These are phyloP conservation scores for Ardeotis arabs DNA, from an alignment of 2,113 vertebrate genomes.

Conservation along the genomic window DNA sequence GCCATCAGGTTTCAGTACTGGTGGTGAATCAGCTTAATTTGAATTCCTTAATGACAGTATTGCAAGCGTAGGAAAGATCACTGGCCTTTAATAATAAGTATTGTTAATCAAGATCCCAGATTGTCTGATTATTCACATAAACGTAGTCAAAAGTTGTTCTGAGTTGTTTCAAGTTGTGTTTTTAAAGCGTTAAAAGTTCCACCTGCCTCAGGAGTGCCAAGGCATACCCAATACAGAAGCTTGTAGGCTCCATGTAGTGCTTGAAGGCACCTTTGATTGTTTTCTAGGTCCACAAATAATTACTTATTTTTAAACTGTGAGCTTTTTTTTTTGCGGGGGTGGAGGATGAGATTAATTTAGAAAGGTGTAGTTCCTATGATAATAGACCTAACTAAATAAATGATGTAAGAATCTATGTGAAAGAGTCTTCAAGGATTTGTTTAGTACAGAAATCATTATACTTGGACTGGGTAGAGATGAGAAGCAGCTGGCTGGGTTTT, in stretches of 20 bases:
- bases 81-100: not conserved
- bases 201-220: not conserved
- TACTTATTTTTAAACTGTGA: not conserved
- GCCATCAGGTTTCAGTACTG: not conserved
- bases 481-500: not conserved
- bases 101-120: not conserved
- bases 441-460: not conserved
- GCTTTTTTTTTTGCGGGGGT: not conserved
- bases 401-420: not conserved
- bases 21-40: constrained; percentile 30
- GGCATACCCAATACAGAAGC: not conserved
- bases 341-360: not conserved
- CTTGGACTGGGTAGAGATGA: not conserved
- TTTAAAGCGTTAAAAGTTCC: not conserved
- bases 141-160: not conserved
- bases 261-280: not conserved
- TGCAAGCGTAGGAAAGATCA: not conserved
- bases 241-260: not conserved
- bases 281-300: not conserved
- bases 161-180: not conserved
- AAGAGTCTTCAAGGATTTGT: not conserved
- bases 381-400: not conserved
- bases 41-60: not conserved
- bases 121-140: not conserved
- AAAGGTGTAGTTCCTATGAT: not conserved